Base-by-base conservation (phyloP, 2,888 invertebrate genomes). In the Nomada fucata region DNA sequence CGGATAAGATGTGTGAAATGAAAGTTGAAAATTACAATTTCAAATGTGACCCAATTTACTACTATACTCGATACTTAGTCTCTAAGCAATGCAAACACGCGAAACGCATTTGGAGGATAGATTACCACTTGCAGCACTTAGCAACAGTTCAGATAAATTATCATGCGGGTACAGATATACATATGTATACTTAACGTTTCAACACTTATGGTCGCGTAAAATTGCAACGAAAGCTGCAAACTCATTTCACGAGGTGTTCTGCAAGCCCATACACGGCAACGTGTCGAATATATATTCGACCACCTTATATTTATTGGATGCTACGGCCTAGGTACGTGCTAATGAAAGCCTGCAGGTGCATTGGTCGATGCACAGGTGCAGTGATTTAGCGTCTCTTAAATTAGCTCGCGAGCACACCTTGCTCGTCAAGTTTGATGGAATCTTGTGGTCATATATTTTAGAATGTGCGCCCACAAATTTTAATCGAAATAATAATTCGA, bases 321-420 rank as follows among this genome's bases (percentile, higher is more conserved):
- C 53, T 15, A 44, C 76, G 52, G 52, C 74, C 67, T 71, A 64
- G 71, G 36, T 68, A 71, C 59, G 81, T 71, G 76, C 71, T 82
- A 85, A 85, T 76, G 82, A 71, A 70, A 65, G 68, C 57, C 26
- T 61, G 69, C 85, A 85, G 76, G 74, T 85, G 85, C 79, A 64
- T 55, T 64, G 47, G 44, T 26, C 59, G 26, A 55, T 55, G 29
- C 29, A 82, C 85, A 85, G 82, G 73, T 85, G 85, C 79, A 44
- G 53, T 67, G 59, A 74, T 74, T 79, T 84, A 79, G 67, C 71
- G 71, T 61, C 73, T 76, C 68, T 79, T 59, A 75, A 82, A 82
- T 82, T 82, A 76, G 69, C 68, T 60, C 68, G 53, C 13, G 52
- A 53, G 15, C 20, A 7, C 47, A 13, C 18, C n/a, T n/a, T 29